Evolutionary conservation across 2,113 vertebrate species (phyloP).

Genomic region (Progne subis): DNA sequence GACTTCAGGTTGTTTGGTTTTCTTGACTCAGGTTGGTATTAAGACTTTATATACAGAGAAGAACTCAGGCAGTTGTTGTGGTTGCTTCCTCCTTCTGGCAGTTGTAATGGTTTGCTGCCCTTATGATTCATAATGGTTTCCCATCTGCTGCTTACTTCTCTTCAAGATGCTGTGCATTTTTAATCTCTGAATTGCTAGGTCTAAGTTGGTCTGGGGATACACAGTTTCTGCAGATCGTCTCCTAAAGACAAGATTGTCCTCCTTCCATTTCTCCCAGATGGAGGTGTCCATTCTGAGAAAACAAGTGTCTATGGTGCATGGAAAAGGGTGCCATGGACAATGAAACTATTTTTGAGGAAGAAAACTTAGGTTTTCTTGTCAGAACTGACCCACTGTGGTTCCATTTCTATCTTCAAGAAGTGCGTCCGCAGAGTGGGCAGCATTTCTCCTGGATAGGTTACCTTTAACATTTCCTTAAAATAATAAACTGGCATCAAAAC

Average conservation of each 20-base stretch:
- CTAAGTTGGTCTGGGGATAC: neutral
- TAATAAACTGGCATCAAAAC: neutral
- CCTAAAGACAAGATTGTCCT: neutral
- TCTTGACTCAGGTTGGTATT: neutral
- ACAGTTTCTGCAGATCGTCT: neutral
- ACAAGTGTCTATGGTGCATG: neutral
- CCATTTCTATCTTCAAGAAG: neutral
- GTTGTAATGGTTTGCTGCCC: slow-evolving; percentile 37
- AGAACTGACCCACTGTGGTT: neutral
- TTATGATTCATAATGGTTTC: slow-evolving; percentile 48
- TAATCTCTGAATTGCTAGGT: neutral
- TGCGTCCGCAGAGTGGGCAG: neutral
- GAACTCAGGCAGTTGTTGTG: neutral
- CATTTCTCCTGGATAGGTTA: neutral
- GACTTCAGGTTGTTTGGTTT: neutral
- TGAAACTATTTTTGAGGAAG: neutral
- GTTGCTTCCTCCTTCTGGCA: slow-evolving; percentile 42
- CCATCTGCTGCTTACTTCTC: slow-evolving; percentile 46
- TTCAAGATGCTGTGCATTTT: slow-evolving; percentile 23
- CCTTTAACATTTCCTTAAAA: neutral
- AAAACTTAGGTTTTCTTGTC: neutral
- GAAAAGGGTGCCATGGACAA: neutral
- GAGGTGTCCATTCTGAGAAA: neutral
- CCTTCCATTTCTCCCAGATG: neutral
- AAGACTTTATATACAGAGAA: neutral